Conservation (phyloP, 1,140 invertebrate genomes). For the Gyrodactylus bullatarudis region DNA sequence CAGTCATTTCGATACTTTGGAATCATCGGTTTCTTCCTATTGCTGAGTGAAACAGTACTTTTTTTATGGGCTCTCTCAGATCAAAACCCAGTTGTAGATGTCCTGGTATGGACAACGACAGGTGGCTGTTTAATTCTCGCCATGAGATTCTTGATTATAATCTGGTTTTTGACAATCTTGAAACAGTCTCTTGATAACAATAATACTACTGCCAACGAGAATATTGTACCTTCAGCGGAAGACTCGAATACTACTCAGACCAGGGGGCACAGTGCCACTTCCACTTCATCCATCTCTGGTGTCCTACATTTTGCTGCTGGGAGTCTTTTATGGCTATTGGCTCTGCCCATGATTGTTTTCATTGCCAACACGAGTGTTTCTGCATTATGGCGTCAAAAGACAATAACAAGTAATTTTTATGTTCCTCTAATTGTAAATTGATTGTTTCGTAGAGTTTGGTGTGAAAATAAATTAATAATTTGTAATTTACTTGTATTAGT, state of each 20-base stretch:
- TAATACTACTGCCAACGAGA: constrained; percentile 29
- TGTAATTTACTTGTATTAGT: no score
- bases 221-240: constrained; percentile 40
- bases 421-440: background rate
- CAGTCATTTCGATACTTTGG: background rate
- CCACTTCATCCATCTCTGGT: background rate
- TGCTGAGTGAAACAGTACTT: background rate
- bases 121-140: constrained; percentile 63
- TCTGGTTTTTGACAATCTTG: constrained; percentile 71
- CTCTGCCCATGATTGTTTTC: constrained; percentile 60
- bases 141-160: constrained; percentile 51
- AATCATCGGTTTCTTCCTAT: background rate
- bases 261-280: background rate
- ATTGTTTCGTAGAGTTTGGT: background rate
- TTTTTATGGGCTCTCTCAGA: background rate
- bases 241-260: background rate
- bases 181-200: constrained; percentile 18
- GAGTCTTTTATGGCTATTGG: constrained; percentile 85
- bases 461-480: no score
- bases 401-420: constrained; percentile 43
- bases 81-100: constrained; percentile 15
- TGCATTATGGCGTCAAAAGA: constrained; percentile 63
- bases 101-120: constrained; percentile 81
- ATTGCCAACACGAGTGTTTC: constrained; percentile 54
- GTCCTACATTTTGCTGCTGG: constrained; percentile 65